Evolutionary conservation across 2,113 vertebrate genomes (phyloP).

Genomic region (Paraplagusia blochii): DNA sequence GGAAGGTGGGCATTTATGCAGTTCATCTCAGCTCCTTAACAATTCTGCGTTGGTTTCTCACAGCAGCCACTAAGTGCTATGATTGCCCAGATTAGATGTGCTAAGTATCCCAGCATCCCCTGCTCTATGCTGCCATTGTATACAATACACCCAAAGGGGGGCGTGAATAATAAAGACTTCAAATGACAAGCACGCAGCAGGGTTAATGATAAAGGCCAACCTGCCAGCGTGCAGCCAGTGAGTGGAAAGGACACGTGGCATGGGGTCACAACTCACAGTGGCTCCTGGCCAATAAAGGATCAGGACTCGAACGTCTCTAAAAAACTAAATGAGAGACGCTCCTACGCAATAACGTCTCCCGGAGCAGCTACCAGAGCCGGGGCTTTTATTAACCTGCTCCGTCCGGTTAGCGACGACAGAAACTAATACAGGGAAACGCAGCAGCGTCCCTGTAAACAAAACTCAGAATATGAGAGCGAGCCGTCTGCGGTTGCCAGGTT

Average conservation of each 20-base stretch:
- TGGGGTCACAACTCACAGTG: conserved; percentile 67
- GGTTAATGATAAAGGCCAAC: conserved; percentile 81
- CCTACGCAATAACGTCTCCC: conserved; percentile 28
- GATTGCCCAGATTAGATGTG: conserved; percentile 37
- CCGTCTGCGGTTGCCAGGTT: conserved; percentile 10
- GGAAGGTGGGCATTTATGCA: neutral
- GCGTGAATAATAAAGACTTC: conserved; percentile 76
- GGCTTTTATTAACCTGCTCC: conserved; percentile 56
- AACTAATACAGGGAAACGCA: conserved; percentile 56
- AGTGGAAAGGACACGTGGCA: conserved; percentile 76
- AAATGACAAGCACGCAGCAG: conserved; percentile 74
- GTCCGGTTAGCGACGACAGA: conserved; percentile 43
- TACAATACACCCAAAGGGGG: conserved; percentile 61
- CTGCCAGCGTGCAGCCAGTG: conserved; percentile 68
- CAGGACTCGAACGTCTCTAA: conserved; percentile 39
- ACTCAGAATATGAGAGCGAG: conserved; percentile 23
- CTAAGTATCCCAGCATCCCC: conserved; percentile 38
- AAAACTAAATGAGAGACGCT: conserved; percentile 41
- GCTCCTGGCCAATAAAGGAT: conserved; percentile 61
- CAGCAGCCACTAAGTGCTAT: conserved; percentile 29
- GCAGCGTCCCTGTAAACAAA: conserved; percentile 52
- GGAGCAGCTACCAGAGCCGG: conserved; percentile 37
- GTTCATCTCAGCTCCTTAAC: neutral
- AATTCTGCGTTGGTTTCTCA: conserved; percentile 3
- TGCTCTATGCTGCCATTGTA: conserved; percentile 33